A percentile compares a stretch with the other conserved stretches of the same genome.
phyloP scores from a whole-genome alignment of 2,888 invertebrate species.

The Clivina fossor region DNA sequence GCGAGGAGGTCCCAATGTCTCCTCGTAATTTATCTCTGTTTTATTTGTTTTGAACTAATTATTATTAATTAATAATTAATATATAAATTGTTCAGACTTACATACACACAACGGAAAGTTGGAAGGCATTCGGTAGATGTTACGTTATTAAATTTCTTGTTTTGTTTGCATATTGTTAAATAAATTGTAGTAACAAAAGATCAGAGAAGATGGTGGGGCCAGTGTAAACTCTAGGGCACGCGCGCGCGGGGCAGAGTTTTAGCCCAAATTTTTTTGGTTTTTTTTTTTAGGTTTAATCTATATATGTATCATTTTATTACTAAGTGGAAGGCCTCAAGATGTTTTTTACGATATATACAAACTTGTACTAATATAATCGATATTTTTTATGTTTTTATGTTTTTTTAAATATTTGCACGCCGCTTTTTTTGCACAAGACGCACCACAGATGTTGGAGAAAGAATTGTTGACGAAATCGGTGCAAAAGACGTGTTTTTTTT shows the following conservation, averaged over 20 bases:
- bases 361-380: conserved; percentile 35
- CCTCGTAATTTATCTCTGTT: no score
- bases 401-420: conserved; percentile 32
- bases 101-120: conserved; percentile 35
- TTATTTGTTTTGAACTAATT: no score
- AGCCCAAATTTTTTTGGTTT: conserved; percentile 4
- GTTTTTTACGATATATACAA: conserved; percentile 45
- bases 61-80: no score
- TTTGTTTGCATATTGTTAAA: conserved; percentile 11
- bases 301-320: conserved; percentile 28
- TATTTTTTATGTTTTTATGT: no score
- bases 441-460: no score
- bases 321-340: conserved; percentile 54
- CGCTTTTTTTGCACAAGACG: no score
- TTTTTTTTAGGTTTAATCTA: conserved; percentile 9
- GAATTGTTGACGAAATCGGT: no score
- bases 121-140: conserved; percentile 35
- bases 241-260: background rate
- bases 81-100: conserved; percentile 33
- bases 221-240: background rate
- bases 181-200: conserved; percentile 26
- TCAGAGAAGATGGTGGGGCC: no score
- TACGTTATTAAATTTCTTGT: conserved; percentile 13
- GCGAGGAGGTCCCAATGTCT: conserved; percentile 14
- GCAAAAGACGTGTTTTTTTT: no score